These are phyloP conservation scores for Halcyon senegalensis DNA, from an alignment of 2,113 vertebrate species.

Conservation along the genomic window DNA sequence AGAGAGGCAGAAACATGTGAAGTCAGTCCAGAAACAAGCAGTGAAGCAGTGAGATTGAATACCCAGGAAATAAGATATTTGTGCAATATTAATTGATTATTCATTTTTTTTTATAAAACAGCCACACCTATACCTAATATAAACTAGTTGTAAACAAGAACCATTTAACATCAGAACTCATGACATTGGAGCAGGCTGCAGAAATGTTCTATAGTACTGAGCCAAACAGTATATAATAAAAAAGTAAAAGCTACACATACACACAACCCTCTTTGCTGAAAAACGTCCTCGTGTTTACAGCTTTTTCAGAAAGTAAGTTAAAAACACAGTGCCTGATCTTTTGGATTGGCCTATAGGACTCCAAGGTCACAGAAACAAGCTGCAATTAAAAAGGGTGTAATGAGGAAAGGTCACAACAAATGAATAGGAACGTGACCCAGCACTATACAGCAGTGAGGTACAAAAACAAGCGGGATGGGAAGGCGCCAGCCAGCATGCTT, in stretches of 20 bases:
- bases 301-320: neutral
- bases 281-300: neutral
- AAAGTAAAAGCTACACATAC: neutral
- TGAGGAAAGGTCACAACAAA: constrained; percentile 53
- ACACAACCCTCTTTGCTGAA: neutral
- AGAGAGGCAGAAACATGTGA: neutral
- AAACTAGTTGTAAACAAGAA: neutral
- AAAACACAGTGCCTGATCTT: neutral
- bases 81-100: neutral
- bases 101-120: neutral
- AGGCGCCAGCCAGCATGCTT: constrained; percentile 69
- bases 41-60: neutral
- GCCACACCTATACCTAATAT: rapidly evolving
- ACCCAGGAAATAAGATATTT: neutral
- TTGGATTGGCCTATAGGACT: neutral
- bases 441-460: neutral
- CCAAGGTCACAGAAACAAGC: constrained; percentile 48
- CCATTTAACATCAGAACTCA: neutral
- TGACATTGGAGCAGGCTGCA: neutral
- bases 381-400: constrained; percentile 45
- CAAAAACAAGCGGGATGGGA: constrained; percentile 73
- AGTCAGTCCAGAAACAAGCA: neutral
- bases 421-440: constrained; percentile 55
- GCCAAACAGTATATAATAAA: neutral
- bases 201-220: neutral